These are phyloP conservation scores for Jacana jacana DNA, from an alignment of 2,113 vertebrate species.

Conservation along the genomic window DNA sequence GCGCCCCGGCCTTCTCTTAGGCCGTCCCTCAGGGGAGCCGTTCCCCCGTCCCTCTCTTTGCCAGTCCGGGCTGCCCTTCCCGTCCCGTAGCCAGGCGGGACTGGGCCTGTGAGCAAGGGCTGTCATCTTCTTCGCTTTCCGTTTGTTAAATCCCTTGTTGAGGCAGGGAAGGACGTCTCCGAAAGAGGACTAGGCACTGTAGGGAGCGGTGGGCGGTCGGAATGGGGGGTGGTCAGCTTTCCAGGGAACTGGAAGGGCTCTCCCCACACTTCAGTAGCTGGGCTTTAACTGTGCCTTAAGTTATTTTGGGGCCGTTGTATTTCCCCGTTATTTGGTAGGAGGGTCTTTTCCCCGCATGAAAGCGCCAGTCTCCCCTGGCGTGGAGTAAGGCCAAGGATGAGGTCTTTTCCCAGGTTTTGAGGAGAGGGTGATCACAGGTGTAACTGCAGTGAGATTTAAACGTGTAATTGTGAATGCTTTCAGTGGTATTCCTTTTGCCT, in stretches of 20 bases:
- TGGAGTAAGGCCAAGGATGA: not conserved
- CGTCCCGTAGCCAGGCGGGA: not conserved
- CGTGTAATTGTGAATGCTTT: not conserved
- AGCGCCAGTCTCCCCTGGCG: fast-evolving
- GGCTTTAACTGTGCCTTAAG: not conserved
- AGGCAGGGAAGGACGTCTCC: not conserved
- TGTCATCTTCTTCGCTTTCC: no score
- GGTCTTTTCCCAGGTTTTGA: not conserved
- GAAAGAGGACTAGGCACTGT: not conserved
- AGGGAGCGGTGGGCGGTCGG: not conserved
- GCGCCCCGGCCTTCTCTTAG: not conserved
- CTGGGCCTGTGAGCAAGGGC: not conserved
- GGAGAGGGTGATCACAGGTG: no score
- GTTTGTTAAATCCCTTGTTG: no score
- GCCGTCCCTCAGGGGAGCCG: not conserved
- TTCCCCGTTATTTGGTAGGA: not conserved
- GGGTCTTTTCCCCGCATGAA: not conserved
- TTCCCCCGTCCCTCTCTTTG: no score
- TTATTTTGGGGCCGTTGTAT: not conserved
- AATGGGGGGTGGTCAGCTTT: not conserved
- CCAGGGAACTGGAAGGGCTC: not conserved
- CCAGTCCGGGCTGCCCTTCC: fast-evolving
- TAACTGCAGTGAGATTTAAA: not conserved
- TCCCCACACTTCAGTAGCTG: fast-evolving
- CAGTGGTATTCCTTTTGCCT: not conserved